Base-by-base conservation (phyloP, 2,797 vertebrate genomes). In the Prunella strophiata region DNA sequence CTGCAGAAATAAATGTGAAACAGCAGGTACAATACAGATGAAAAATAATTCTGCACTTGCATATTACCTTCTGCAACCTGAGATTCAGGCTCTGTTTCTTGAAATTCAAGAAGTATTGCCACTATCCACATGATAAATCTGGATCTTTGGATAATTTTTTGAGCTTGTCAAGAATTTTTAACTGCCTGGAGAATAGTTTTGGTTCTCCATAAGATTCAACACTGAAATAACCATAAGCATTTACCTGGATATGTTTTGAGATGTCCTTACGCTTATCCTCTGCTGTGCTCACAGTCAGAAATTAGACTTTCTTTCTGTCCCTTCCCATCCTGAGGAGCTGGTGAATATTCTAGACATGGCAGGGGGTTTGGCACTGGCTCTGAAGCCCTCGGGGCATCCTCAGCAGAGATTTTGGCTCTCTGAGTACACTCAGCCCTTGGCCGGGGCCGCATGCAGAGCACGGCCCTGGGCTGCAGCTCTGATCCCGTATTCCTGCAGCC, bases 361-460 rank as follows among this genome's bases (percentile, higher is more conserved):
- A 2, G 8, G 5, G 26, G 10, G 1, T 4, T 22, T 36, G 21
- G n/a, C 15, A 4, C 15, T 36, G 85, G 16, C 34, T 21, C 2
- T 13, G 48, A 2, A 29, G 51, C 26, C 42, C 1, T 29, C 0
- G 0, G 9, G 6, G 32, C 26, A 8, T 6, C 22, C 50, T 59
- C 11, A 2, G 42, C 18, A 5, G 66, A 32, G 47, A 13, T 13
- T 47, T 9, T 20, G 71, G 10, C 32, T 11, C 10, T 17, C 16
- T 5, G 66, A 1, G 42, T 4, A 2, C 34, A 5, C 34, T 13
- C 23, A 18, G 57, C 34, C 34, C 57, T 12, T 2, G 38, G 16
- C 57, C 10, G 52, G 55, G 85, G 47, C 47, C 3, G 20, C 29
- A 43, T 18, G 22, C 63, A 1, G 40, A 80, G 74, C 2, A 1